Base-by-base conservation (phyloP, 1,140 invertebrate species). In the Sarcophaga bullata region DNA sequence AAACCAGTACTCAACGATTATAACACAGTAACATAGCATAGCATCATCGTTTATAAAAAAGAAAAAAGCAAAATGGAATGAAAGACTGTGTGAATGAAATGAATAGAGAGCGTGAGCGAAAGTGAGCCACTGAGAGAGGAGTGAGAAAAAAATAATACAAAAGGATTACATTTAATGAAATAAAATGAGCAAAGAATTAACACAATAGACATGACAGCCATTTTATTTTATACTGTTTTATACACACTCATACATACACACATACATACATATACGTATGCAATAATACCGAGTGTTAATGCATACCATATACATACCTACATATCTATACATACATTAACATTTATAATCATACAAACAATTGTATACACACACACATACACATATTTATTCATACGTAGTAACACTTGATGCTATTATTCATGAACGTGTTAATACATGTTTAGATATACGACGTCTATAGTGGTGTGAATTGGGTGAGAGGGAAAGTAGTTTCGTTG, bases 171-270 rank as follows among this genome's bases (percentile, higher is more conserved):
- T 78, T 78, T 78, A 78, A 78, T 78, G 75, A 78, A 78, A 78
- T 78, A 78, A 78, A 78, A 78, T 78, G 75, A 78, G 75, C 75
- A 78, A 78, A 78, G 75, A 78, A 78, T 78, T 78, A 78, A 78
- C 75, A 78, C 75, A 78, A 78, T 78, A 78, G 75, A 78, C 75
- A 78, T 78, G 75, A 78, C 49, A 78, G 75, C 49, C 25, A n/a
- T 78, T 76, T 76, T 48, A 49, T 76, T 76, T 6, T 78, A 52
- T 10, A 13, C 50, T 13, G 6, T 52, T 10, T 52, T 52, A 52
- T 68, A 17, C 62, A 25, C 62, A 17, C n/a, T n/a, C n/a, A 17
- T 68, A 68, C 62, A 68, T 3, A 68, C 62, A 25, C 62, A 68
- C 62, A 68, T 68, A 19, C 8, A 68, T 37, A 37, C 4, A 37